These are phyloP conservation scores for Chromoteleia sp. DNA, from an alignment of 2,888 invertebrate genomes.

Conservation along the genomic window DNA sequence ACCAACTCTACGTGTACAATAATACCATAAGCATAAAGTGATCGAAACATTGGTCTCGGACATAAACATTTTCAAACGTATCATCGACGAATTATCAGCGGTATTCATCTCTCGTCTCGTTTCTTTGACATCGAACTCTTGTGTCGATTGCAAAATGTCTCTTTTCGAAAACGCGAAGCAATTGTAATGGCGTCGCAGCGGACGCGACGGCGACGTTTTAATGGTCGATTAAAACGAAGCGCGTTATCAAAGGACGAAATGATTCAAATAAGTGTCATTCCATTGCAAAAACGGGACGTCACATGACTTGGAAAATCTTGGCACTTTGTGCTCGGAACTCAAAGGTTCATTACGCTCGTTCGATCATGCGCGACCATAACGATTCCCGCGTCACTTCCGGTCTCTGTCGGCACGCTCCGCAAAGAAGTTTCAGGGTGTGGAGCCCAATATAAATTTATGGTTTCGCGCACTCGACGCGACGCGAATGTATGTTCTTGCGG, in stretches of 20 bases:
- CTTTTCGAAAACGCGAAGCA: conserved; percentile 4
- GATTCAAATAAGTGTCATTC: conserved; percentile 66
- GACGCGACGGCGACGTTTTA: conserved; percentile 51
- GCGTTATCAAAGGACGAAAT: conserved; percentile 46
- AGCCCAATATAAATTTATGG: conserved; percentile 68
- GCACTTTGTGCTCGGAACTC: conserved; percentile 70
- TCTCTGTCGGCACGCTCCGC: conserved; percentile 70
- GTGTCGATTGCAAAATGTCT: conserved; percentile 42
- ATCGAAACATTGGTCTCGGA: no score
- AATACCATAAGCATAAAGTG: no score
- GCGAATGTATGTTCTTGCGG: conserved; percentile 20
- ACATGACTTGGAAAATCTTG: conserved; percentile 63
- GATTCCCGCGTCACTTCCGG: conserved; percentile 81
- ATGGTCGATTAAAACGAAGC: conserved; percentile 56
- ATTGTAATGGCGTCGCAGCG: conserved; percentile 42
- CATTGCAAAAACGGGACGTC: conserved; percentile 52
- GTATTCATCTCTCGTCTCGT: conserved; percentile 39
- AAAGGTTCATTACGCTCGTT: conserved; percentile 75
- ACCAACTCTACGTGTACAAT: no score
- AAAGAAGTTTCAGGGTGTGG: conserved; percentile 68
- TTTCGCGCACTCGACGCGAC: conserved; percentile 57
- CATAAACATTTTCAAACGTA: conserved; percentile 26
- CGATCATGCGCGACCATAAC: conserved; percentile 80
- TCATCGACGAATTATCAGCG: conserved; percentile 39
- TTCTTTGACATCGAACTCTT: conserved; percentile 22